Evolutionary conservation across 2,113 vertebrate species (phyloP).

Genomic region (Pollachius pollachius): DNA sequence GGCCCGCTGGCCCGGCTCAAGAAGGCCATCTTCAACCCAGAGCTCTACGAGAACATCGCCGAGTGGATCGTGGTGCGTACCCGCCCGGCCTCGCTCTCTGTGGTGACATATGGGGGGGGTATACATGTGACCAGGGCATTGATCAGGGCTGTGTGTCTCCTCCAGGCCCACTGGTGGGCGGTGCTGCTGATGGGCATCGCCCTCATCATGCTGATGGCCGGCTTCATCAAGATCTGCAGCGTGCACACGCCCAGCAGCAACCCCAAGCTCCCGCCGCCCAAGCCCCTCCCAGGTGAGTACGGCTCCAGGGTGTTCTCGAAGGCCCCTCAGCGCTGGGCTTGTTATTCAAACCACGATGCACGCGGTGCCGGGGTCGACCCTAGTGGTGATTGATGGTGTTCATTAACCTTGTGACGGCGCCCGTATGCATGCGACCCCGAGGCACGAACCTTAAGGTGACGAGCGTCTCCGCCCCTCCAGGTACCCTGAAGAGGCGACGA

Average conservation of each 20-base stretch:
- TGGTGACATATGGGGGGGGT: not conserved
- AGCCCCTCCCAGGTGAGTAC: slow-evolving; percentile 94
- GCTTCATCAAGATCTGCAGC: slow-evolving; percentile 99
- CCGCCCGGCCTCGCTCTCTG: not conserved
- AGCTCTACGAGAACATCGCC: slow-evolving; percentile 97
- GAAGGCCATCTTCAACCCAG: slow-evolving; percentile 98
- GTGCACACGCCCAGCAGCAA: slow-evolving; percentile 99
- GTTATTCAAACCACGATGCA: no score
- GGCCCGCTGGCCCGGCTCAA: slow-evolving; percentile 93
- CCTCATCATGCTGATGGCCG: slow-evolving; percentile 98
- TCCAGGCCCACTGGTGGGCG: slow-evolving; percentile 96
- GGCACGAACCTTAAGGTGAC: no score
- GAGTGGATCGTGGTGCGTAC: slow-evolving; percentile 96
- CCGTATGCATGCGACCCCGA: no score
- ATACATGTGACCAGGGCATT: not conserved
- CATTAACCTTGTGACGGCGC: no score
- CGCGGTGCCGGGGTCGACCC: no score
- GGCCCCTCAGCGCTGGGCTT: no score
- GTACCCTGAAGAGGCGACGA: slow-evolving; percentile 95
- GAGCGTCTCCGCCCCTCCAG: slow-evolving; percentile 54
- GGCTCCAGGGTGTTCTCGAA: no score
- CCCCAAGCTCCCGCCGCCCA: slow-evolving; percentile 96
- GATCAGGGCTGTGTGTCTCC: slow-evolving; percentile 19
- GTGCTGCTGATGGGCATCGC: slow-evolving; percentile 97
- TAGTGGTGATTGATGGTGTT: no score